Evolutionary conservation across 1,140 invertebrate species (phyloP).

Genomic region (Cotesia vestalis): DNA sequence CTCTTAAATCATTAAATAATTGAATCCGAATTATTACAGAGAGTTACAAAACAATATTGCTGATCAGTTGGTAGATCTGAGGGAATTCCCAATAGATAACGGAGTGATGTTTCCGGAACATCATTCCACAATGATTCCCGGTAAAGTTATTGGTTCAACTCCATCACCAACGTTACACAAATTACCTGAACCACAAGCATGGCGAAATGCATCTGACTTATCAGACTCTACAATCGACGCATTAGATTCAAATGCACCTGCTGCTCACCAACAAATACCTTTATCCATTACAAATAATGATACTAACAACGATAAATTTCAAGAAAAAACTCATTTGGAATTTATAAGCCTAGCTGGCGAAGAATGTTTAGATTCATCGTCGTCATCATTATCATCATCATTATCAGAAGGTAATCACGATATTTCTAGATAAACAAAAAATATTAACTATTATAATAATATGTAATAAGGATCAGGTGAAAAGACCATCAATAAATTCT

Average conservation of each 20-base stretch:
- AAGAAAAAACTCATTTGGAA: conserved; percentile 42
- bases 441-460: background rate
- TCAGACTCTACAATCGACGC: conserved; percentile 37
- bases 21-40: conserved; percentile 34
- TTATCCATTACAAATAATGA: conserved; percentile 33
- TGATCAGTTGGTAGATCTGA: conserved; percentile 40
- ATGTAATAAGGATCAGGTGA: too few species aligned
- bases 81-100: conserved; percentile 30
- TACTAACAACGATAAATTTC: conserved; percentile 26
- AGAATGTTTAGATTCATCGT: conserved; percentile 41
- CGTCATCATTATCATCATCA: conserved; percentile 34
- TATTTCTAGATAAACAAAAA: conserved; percentile 6
- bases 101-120: conserved; percentile 23
- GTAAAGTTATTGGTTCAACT: conserved; percentile 33
- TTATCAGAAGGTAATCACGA: conserved; percentile 30
- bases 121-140: conserved; percentile 41
- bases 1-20: background rate
- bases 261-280: background rate
- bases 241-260: background rate
- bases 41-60: conserved; percentile 45
- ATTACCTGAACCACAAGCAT: conserved; percentile 20
- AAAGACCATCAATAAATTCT: too few species aligned
- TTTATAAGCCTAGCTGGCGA: conserved; percentile 48
- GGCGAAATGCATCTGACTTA: conserved; percentile 40
- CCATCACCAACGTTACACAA: conserved; percentile 22